Percentiles rank a stretch among this genome's conserved stretches.
phyloP scores from a whole-genome alignment of 2,888 invertebrate genomes.

The Oscheius sp. region DNA sequence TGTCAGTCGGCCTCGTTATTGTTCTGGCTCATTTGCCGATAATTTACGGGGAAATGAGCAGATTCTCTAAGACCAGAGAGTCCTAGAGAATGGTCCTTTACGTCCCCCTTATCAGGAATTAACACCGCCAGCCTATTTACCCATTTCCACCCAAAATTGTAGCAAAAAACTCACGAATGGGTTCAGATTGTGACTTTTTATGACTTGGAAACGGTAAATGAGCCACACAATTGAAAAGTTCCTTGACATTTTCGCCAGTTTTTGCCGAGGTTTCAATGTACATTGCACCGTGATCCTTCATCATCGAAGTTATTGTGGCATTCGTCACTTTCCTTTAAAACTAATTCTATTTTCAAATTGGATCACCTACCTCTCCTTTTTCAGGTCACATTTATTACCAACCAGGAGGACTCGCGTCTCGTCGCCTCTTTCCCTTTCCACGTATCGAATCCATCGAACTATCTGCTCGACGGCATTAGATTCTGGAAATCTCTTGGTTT shows the following conservation, averaged over 20 bases:
- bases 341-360: not conserved
- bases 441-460: conserved; percentile 48
- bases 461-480: conserved; percentile 43
- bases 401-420: conserved; percentile 47
- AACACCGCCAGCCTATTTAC: too few relatives aligned
- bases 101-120: too few relatives aligned
- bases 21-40: too few relatives aligned
- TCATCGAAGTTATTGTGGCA: conserved; percentile 23
- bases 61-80: too few relatives aligned
- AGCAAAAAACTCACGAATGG: not conserved
- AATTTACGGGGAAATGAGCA: too few relatives aligned
- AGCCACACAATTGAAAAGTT: conserved; percentile 37
- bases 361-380: conserved; percentile 34
- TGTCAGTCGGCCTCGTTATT: too few relatives aligned
- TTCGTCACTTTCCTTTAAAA: conserved; percentile 36
- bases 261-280: conserved; percentile 61
- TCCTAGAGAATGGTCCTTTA: too few relatives aligned
- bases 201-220: conserved; percentile 32
- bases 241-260: conserved; percentile 65
- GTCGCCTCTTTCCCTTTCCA: conserved; percentile 44
- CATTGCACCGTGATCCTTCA: conserved; percentile 41
- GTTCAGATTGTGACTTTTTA: conserved; percentile 25
- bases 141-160: too few relatives aligned
- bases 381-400: conserved; percentile 52
- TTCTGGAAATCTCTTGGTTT: conserved; percentile 33